Evolutionary conservation across 2,888 invertebrate species (phyloP), one percentile per base, ranked within the genome.

Genomic region (Pandemis heparana): DNA sequence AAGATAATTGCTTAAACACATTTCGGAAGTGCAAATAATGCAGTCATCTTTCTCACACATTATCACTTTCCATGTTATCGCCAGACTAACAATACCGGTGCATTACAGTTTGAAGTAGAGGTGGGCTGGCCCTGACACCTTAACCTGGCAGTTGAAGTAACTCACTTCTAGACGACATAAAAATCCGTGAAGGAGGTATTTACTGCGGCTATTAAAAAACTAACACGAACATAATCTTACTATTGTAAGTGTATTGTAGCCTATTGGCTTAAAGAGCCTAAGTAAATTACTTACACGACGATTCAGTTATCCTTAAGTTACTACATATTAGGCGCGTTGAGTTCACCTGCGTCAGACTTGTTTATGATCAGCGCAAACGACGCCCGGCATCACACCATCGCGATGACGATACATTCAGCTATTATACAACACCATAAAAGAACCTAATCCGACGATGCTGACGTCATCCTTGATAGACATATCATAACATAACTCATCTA

Each of bases 241-340:
- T 63, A 63, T n/a, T n/a, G n/a, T n/a, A n/a, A n/a, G n/a, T n/a
- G n/a, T n/a, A n/a, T n/a, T n/a, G n/a, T n/a, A n/a, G n/a, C n/a
- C n/a, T n/a, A n/a, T 53, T 43, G 16, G 41, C 43, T 70, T 39
- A 53, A 70, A 70, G 63, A 63, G 16, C 32, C n/a, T 38, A 23
- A 48, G 51, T 71, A 64, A 64, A 64, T 59, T 46, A 38, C 70
- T 56, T 59, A 56, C 63, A 56, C 32, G 59, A n/a, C 16, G 16
- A 14, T 18, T 12, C 46, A 77, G 77, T 79, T 78, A 78, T 78
- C 74, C 73, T 79, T 74, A 75, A 75, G 76, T 77, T 48, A 56
- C 43, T 70, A n/a, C n/a, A n/a, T n/a, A 82, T 82, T 81, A 79
- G 23, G 43, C 78, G 79, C 75, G 82, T 83, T 86, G 86, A 89